phyloP scores from a whole-genome alignment of 2,113 vertebrate species.

The Scortum barcoo region DNA sequence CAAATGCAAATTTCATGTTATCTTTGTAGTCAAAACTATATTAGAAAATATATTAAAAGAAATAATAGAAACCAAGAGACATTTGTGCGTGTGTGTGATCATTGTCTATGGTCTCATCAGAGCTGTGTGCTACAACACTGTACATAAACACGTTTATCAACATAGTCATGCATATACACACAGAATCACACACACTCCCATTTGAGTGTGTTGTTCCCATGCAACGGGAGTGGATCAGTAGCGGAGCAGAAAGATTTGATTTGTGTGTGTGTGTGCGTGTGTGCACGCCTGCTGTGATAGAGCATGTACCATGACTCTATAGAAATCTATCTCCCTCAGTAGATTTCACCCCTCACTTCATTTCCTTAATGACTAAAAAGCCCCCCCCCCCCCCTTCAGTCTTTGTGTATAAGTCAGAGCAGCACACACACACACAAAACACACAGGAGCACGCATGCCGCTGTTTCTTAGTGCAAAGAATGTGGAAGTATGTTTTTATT shows the following conservation, averaged over 20 bases:
- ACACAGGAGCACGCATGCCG: conserved; percentile 5
- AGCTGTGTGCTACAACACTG: not conserved
- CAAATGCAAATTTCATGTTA: not conserved
- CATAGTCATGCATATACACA: conserved; percentile 12
- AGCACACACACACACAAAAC: conserved; percentile 18
- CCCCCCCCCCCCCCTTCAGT: conserved; percentile 38
- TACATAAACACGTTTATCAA: conserved; percentile 34
- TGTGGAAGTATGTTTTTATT: conserved; percentile 5
- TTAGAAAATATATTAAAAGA: not conserved
- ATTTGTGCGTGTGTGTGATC: not conserved
- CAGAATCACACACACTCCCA: conserved; percentile 14
- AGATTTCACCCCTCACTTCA: conserved; percentile 81
- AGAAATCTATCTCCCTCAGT: conserved; percentile 70
- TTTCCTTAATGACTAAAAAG: conserved; percentile 79
- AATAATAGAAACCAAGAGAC: not conserved
- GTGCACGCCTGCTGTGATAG: conserved; percentile 63
- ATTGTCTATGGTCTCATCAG: not conserved
- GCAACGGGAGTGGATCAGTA: conserved; percentile 58
- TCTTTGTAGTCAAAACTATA: not conserved
- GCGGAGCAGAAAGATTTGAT: conserved; percentile 66
- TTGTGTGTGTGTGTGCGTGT: conserved; percentile 11
- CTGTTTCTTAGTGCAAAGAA: conserved; percentile 4
- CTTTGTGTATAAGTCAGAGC: conserved; percentile 54
- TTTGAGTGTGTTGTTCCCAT: conserved; percentile 41
- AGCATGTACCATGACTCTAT: conserved; percentile 80